phyloP scores from a whole-genome alignment of 2,797 vertebrate genomes.

The Syndactyla subalaris region DNA sequence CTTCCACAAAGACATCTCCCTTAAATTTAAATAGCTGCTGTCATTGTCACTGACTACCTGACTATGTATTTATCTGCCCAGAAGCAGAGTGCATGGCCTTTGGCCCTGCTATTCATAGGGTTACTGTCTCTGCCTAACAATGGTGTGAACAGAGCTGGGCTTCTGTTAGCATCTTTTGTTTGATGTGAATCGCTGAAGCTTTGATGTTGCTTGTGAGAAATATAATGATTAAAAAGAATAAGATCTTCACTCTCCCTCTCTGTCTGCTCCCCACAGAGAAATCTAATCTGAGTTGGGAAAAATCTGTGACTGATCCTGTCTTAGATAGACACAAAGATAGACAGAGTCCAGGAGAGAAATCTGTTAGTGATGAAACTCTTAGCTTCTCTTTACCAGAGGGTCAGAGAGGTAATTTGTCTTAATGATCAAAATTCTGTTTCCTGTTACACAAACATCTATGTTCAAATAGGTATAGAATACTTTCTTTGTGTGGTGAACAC shows the following conservation, averaged over 20 bases:
- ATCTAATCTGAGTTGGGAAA: not conserved
- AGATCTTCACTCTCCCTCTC: constrained; percentile 9
- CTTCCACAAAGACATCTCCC: constrained; percentile 50
- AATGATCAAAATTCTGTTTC: not conserved
- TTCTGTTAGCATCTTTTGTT: constrained; percentile 61
- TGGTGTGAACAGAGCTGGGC: constrained; percentile 36
- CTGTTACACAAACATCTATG: not conserved
- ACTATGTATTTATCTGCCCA: constrained; percentile 66
- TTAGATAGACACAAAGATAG: not conserved
- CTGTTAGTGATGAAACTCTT: not conserved
- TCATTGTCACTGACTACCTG: constrained; percentile 62
- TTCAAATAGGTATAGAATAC: not conserved
- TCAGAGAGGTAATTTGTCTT: not conserved
- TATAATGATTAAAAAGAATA: constrained; percentile 47
- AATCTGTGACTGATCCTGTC: not conserved
- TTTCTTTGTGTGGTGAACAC: not conserved
- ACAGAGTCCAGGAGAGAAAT: not conserved
- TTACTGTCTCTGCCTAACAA: constrained; percentile 59
- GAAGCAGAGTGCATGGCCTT: constrained; percentile 66
- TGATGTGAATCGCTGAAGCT: constrained; percentile 6
- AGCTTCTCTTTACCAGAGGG: not conserved
- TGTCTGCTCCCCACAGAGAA: not conserved
- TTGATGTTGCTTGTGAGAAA: constrained; percentile 60
- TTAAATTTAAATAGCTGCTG: constrained; percentile 71
- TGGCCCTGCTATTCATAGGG: constrained; percentile 58